Evolutionary conservation across 2,888 invertebrate genomes (phyloP).

Genomic region (Aricia artaxerxes): DNA sequence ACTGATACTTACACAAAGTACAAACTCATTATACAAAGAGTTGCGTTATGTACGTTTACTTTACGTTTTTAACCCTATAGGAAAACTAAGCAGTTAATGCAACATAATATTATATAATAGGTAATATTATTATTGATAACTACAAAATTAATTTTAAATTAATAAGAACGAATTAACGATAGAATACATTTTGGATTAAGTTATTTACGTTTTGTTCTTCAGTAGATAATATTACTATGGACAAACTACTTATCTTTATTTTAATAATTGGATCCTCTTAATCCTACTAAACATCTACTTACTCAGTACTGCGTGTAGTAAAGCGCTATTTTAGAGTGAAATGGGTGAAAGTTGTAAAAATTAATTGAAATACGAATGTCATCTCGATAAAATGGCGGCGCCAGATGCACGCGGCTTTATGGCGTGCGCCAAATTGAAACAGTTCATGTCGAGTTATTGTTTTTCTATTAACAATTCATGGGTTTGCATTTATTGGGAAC

Average conservation of each 20-base stretch:
- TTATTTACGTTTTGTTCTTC: too few relatives aligned
- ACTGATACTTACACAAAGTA: background rate
- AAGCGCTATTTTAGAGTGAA: background rate
- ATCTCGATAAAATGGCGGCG: constrained; percentile 72
- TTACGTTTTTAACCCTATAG: background rate
- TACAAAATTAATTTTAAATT: too few relatives aligned
- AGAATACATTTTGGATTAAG: too few relatives aligned
- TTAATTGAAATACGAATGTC: constrained; percentile 71
- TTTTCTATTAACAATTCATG: constrained; percentile 62
- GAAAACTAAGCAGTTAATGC: background rate
- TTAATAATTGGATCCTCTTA: background rate
- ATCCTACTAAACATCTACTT: background rate
- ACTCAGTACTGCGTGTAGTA: background rate
- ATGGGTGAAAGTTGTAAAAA: constrained; percentile 52
- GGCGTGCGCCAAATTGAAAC: constrained; percentile 68
- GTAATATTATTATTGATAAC: too few relatives aligned
- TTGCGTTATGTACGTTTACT: background rate
- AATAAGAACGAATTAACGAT: too few relatives aligned
- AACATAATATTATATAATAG: too few relatives aligned
- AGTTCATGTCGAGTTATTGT: constrained; percentile 65
- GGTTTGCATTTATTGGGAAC: background rate
- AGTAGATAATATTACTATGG: too few relatives aligned
- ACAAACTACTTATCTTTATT: background rate
- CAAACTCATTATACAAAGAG: background rate
- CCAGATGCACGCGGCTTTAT: constrained; percentile 72